Base-by-base conservation (phyloP, 2,797 vertebrate species). In the Mormyrus hasselquistii region DNA sequence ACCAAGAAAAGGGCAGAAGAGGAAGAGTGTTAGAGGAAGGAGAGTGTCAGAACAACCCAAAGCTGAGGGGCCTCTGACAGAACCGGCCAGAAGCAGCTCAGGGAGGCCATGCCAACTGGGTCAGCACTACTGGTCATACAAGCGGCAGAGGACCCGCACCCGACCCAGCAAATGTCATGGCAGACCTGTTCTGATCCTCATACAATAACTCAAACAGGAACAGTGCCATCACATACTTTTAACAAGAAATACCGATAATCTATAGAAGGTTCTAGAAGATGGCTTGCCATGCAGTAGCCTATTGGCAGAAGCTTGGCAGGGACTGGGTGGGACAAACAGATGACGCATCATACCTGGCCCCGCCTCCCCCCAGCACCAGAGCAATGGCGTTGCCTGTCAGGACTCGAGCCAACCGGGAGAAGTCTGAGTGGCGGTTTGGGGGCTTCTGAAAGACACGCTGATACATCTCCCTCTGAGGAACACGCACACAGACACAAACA, bases 331-430 rank as follows among this genome's bases (percentile, higher is more conserved):
- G 38, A 59, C n/a, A 8, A 73, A 22, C 88, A 19, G 52, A 22
- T 50, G 87, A 9, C 5, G 22, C 44, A 8, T 49, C 4, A 41
- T 95, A 99, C 98, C 98, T 97, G n/a, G 98, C 98, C 0, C 98
- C 98, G 0, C 98, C 98, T 1, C 98, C 98, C 9, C 98, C 98
- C 16, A 99, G 95, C 87, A 99, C 97, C 57, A 99, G 93, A 0
- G 98, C 98, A 0, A 99, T 97, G 90, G 97, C 97, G 2, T 99
- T 99, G 34, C 98, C 98, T 0, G 98, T 99, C 92, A 99, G 95
- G 86, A 98, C 95, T 1, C 97, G 96, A 0, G 98, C 98, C 93
- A 99, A 93, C 44, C 98, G 97, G 1, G 98, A 99, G 91, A 99
- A 99, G 92, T 99, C 98, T 0, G 97, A 99, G 92, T 98, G 97